phyloP scores from a whole-genome alignment of 2,888 invertebrate species.

The Drosophila hamatofila region DNA sequence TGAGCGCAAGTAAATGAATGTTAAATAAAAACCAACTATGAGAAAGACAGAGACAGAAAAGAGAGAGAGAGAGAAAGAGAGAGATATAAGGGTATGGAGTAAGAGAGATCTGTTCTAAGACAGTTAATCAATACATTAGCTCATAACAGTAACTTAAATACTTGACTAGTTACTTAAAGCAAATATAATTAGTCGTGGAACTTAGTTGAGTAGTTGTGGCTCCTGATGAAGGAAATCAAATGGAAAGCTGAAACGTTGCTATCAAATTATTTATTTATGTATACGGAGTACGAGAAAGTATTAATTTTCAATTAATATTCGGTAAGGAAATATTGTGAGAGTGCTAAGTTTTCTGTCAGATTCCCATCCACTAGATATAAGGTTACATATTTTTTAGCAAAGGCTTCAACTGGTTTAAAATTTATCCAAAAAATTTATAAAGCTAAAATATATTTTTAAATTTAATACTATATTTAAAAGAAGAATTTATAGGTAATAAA shows the following conservation, averaged over 20 bases:
- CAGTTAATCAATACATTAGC: conserved; percentile 66
- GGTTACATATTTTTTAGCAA: not conserved
- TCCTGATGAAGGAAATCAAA: not conserved
- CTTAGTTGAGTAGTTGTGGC: not conserved
- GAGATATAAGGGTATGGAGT: not conserved
- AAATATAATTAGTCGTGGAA: conserved; percentile 13
- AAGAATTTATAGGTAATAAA: too few species aligned
- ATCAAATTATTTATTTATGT: not conserved
- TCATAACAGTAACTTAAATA: conserved; percentile 41
- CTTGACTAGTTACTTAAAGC: not conserved
- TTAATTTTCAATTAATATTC: not conserved
- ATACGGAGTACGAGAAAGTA: not conserved
- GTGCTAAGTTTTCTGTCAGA: not conserved
- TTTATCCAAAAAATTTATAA: too few species aligned
- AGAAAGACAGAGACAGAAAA: conserved; percentile 32
- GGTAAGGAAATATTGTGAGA: not conserved
- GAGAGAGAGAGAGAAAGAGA: not conserved
- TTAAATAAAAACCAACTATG: conserved; percentile 64
- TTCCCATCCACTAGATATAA: not conserved
- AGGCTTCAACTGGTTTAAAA: not conserved
- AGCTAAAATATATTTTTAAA: not conserved
- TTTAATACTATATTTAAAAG: not conserved
- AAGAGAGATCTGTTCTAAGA: conserved; percentile 24
- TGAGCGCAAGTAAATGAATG: conserved; percentile 67
- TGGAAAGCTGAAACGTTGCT: not conserved